A percentile compares a stretch with the other conserved stretches of the same genome.
These are phyloP conservation scores for Redunca redunca DNA, from an alignment of 2,113 vertebrate species.

Conservation along the genomic window DNA sequence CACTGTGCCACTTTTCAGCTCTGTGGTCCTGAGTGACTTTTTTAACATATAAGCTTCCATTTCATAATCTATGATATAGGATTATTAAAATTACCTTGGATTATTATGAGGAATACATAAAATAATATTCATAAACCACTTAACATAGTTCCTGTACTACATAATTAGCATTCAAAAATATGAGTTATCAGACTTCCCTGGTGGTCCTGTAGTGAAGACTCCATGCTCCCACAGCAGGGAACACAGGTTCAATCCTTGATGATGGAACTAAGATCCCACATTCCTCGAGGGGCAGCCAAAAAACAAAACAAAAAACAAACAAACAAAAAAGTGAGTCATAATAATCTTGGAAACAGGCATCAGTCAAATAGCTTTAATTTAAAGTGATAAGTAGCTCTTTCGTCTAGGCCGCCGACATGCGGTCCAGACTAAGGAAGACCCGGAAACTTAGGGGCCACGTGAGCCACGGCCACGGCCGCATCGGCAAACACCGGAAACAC, in stretches of 20 bases:
- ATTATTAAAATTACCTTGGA: neutral
- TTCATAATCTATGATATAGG: neutral
- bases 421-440: constrained; percentile 88
- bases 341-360: neutral
- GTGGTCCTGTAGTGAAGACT: neutral
- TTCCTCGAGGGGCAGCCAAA: neutral
- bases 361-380: neutral
- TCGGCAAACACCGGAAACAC: constrained; percentile 94
- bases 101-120: neutral
- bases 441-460: constrained; percentile 91
- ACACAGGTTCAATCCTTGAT: neutral
- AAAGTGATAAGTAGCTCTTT: neutral
- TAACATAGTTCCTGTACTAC: neutral
- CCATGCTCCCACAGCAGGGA: neutral
- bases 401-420: too few species aligned
- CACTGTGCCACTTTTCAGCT: neutral
- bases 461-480: constrained; percentile 91
- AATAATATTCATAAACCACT: neutral
- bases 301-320: neutral
- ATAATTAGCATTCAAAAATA: neutral
- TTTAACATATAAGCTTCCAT: neutral
- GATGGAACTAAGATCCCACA: neutral
- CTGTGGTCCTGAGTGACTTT: neutral
- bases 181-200: neutral
- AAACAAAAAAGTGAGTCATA: neutral